Evolutionary conservation across 2,113 vertebrate genomes (phyloP), one percentile per base, ranked within the genome.

Genomic region (Scortum barcoo): DNA sequence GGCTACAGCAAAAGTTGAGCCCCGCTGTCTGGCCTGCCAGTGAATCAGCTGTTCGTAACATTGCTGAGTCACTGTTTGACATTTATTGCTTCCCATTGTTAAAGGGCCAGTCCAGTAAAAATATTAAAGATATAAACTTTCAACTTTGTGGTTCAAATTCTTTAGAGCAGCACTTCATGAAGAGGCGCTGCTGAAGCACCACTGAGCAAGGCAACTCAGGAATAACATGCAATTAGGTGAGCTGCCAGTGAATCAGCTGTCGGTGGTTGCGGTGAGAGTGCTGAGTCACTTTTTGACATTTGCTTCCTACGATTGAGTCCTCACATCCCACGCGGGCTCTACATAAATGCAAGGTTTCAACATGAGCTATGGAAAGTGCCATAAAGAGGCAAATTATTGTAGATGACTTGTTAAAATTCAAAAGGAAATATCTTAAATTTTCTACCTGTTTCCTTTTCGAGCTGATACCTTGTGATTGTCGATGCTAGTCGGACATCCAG

Each of bases 211-310:
- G 33, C 38, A 28, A 7, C 24, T 65, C 30, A 72, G 68, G 53
- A 70, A 42, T 71, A 70, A 53, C 72, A 36, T 1, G 11, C n/a
- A n/a, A 2, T 54, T 36, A 71, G 46, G 60, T 17, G 4, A 26
- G 28, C 53, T 24, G 24, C 24, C 38, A 5, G 50, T 76, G 67
- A 77, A 68, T 78, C 81, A 68, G 73, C 53, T 56, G 57, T 79
- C 62, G 40, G 42, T 38, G 56, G 61, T 12, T 44, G 68, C 36
- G 53, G 19, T 42, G 17, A 66, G 44, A 80, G 61, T 84, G 78
- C 81, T 83, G 86, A 91, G 79, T 90, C 87, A 85, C 67, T 46
- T 56, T 56, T 76, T 84, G 87, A 86, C 80, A 77, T 78, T 71
- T 67, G 53, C 76, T 61, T 80, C 61, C 74, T 61, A 36, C 8